phyloP scores from a whole-genome alignment of 2,113 vertebrate genomes.

The Gnathonemus longibarbis region DNA sequence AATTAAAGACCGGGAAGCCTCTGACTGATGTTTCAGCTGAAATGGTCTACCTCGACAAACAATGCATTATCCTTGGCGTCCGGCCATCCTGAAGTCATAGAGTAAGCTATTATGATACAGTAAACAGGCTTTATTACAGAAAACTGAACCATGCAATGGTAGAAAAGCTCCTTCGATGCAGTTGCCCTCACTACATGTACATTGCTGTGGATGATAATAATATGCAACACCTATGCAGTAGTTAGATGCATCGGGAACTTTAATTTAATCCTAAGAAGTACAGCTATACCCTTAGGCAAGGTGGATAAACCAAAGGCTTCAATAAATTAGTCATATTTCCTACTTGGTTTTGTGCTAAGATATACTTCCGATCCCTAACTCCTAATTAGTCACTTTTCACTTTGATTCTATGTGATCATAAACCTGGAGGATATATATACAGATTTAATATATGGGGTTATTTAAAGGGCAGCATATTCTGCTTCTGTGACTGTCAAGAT shows the following conservation, averaged over 20 bases:
- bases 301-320: not conserved
- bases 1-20: slow-evolving; percentile 35
- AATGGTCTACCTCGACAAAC: slow-evolving; percentile 32
- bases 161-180: not conserved
- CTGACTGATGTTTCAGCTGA: slow-evolving; percentile 37
- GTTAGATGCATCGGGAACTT: not conserved
- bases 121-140: slow-evolving; percentile 15
- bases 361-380: not conserved
- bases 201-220: not conserved
- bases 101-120: slow-evolving; percentile 31
- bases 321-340: slow-evolving; percentile 2
- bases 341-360: not conserved
- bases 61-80: slow-evolving; percentile 20
- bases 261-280: not conserved
- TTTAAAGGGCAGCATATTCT: not conserved
- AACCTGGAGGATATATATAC: not conserved
- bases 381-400: not conserved
- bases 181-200: not conserved
- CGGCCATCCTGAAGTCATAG: slow-evolving; percentile 32
- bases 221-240: not conserved
- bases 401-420: not conserved
- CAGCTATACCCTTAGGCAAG: not conserved
- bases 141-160: not conserved
- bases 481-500: not conserved
- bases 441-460: not conserved